A percentile compares a stretch with the other conserved stretches of the same genome.
Conservation (phyloP, 2,797 vertebrate species). For the Bucorvus abyssinicus region DNA sequence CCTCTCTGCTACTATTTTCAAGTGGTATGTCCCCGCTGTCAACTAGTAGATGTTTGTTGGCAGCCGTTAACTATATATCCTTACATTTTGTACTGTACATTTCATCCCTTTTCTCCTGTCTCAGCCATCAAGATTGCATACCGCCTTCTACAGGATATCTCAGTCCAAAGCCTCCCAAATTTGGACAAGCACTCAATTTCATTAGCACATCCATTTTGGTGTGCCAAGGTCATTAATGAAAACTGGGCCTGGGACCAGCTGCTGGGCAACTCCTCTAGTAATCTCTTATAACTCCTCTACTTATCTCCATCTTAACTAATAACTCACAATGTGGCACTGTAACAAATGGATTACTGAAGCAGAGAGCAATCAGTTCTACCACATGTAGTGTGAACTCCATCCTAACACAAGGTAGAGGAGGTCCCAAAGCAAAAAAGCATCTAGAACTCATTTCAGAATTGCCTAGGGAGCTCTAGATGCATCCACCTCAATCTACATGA, state of each 20-base stretch:
- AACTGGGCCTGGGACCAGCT: neutral
- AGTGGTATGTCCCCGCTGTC: neutral
- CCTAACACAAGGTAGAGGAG: neutral
- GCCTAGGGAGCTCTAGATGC: neutral
- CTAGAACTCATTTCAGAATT: neutral
- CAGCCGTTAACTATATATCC: neutral
- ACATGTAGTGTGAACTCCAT: neutral
- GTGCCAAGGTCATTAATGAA: slow-evolving; percentile 9
- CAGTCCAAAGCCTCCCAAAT: neutral
- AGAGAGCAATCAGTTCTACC: neutral
- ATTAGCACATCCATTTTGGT: neutral
- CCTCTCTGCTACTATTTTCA: neutral
- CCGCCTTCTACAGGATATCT: neutral
- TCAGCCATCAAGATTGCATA: neutral
- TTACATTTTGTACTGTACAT: neutral
- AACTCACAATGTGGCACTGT: neutral
- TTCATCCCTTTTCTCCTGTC: neutral
- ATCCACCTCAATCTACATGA: neutral
- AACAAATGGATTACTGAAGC: neutral
- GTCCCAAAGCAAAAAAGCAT: neutral
- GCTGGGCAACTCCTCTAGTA: neutral
- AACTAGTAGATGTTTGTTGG: neutral
- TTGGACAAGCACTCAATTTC: neutral
- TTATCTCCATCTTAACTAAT: slow-evolving; percentile 18
- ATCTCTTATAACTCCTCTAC: neutral